Base-by-base conservation (phyloP, 2,888 invertebrate genomes). In the Sarcophaga carnaria region DNA sequence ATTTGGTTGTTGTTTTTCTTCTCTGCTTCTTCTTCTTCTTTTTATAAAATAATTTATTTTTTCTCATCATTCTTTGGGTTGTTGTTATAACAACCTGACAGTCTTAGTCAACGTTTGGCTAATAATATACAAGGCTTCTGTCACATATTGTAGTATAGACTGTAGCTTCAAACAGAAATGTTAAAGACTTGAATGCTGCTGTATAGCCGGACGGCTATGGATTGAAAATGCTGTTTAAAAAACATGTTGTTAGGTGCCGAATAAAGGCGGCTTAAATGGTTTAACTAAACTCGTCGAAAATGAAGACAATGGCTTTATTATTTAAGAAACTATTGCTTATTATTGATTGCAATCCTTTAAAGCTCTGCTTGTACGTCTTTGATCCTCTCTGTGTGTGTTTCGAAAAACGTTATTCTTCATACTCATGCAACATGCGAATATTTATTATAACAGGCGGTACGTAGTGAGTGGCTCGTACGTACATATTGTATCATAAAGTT, bases 401-500 rank as follows among this genome's bases (percentile, higher is more conserved):
- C 14, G 17, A n/a, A 27, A 66, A 60, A 37, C 12, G 49, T 49
- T 69, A 70, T 76, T 63, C 47, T 45, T 12, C 20, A 47, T 69
- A 22, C 11, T 8, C 60, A 6, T 59, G 60, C 54, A 64, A 25
- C 22, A 62, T 62, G 22, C 22, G 25, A 72, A 59, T 47, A 76
- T 75, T 49, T 70, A 69, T 75, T 74, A 72, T 4, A 79, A 69
- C 45, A 78, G 69, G 8, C 64, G 64, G 25, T 22, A 22, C 22
- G 22, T 64, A 37, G 37, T 37, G 37, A 37, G 37, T 37, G 37
- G 37, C 2, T 37, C 37, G 37, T 37, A 37, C 37, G 8, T 37
- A 37, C 37, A 47, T 62, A 75, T 54, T 54, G 37, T 37, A 37
- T 79, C 74, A 83, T 27, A 83, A 84, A 70, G 59, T 64, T 69